Base-by-base conservation (phyloP, 37 sponge, comb jelly and placozoan genomes). In the Haliclona indistincta region DNA sequence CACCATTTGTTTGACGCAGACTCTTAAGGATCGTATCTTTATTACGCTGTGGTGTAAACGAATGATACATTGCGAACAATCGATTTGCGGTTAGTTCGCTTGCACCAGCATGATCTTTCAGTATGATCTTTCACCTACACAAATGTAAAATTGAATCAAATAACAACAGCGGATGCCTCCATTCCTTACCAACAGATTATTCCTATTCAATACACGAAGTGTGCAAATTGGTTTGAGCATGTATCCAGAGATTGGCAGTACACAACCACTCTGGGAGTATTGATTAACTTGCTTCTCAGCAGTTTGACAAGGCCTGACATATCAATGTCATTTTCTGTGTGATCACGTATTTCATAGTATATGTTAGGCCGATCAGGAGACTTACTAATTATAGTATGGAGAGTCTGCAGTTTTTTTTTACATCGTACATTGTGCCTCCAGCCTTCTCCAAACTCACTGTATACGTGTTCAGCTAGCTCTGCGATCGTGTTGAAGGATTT, bases 311-410 rank as follows among this genome's bases (percentile, higher is more conserved):
- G 8, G 30, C 66, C 23, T 23, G 66, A 58, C 64, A 72, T 53
- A 33, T 72, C 74, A 26, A 2, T 60, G 26, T 72, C 74, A 60
- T 30, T 72, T 10, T 56, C 61, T 58, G 28, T 60, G 30, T 56
- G 58, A 26, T 11, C 32, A 53, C 30, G 26, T 8, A 51, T 74
- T 43, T 42, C 63, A 62, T 81, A 81, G 25, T 28, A 75, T 22
- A 73, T 81, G 30, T 81, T 81, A 10, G 82, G 82, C 34, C 64
- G 22, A 53, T 81, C 63, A 26, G 82, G 82, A 62, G 73, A 81
- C n/a, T n/a, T n/a, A n/a, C n/a, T n/a, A n/a, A n/a, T n/a, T n/a
- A n/a, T n/a, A n/a, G n/a, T n/a, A n/a, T n/a, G n/a, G n/a, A n/a
- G n/a, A n/a, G n/a, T n/a, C n/a, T n/a, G n/a, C n/a, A n/a, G n/a